phyloP scores from a whole-genome alignment of 2,888 invertebrate genomes.

The Zaprionus bogoriensis region DNA sequence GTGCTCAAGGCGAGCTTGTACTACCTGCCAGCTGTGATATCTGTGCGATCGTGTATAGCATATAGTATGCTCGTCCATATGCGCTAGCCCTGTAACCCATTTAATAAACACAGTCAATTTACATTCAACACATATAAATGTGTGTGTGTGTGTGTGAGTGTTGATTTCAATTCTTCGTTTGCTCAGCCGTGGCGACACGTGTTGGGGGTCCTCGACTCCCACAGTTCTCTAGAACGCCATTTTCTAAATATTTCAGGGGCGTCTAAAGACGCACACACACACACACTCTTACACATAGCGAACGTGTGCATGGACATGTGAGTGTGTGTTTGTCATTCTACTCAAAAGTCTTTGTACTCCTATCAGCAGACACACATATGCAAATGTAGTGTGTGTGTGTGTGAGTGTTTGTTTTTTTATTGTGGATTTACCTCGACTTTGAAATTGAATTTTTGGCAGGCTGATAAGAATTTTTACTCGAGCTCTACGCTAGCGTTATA shows the following conservation, averaged over 20 bases:
- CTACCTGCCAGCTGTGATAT: no score
- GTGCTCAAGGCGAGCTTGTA: no score
- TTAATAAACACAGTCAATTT: constrained; percentile 1
- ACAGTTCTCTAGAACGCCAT: constrained; percentile 3
- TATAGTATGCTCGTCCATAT: no score
- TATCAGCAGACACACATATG: constrained; percentile 3
- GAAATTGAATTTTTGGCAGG: constrained; percentile 50
- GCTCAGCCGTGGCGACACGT: constrained; percentile 57
- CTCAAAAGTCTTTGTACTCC: constrained; percentile 1
- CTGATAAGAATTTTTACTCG: constrained; percentile 38
- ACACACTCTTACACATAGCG: not conserved
- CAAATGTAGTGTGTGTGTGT: not conserved
- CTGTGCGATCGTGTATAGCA: no score
- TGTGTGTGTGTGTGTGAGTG: not conserved
- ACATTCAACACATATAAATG: not conserved
- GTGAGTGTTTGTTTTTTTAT: no score
- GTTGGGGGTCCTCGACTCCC: constrained; percentile 35
- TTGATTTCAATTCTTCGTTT: constrained; percentile 34
- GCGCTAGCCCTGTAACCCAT: no score
- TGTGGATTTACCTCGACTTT: constrained; percentile 62
- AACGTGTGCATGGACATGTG: not conserved
- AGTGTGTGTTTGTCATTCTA: no score
- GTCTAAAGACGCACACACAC: not conserved
- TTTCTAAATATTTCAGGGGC: constrained; percentile 2
- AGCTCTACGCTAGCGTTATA: constrained; percentile 16